A percentile compares a stretch with the other conserved stretches of the same genome.
Conservation (phyloP, 2,888 invertebrate genomes). For the Acronicta aceris region DNA sequence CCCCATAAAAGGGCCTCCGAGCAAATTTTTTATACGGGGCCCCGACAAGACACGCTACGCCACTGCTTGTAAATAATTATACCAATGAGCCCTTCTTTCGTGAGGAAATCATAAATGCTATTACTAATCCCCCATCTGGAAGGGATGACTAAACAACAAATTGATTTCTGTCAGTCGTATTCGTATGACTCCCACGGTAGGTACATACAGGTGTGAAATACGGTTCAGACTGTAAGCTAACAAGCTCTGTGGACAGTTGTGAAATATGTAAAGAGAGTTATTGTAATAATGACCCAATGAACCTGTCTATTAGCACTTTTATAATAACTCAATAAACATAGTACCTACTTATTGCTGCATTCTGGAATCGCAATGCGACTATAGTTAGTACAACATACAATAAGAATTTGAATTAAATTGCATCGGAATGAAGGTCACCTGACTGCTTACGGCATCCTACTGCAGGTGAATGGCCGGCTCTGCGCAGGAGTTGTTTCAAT, state of each 20-base stretch:
- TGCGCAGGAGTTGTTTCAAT: conserved; percentile 49
- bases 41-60: too few species aligned
- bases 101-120: too few species aligned
- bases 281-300: conserved; percentile 2
- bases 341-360: conserved; percentile 5
- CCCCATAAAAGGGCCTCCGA: too few species aligned
- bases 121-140: too few species aligned
- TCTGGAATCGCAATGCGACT: conserved; percentile 29
- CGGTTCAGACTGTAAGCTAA: too few species aligned
- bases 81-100: too few species aligned
- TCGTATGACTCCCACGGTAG: background rate
- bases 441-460: conserved; percentile 58
- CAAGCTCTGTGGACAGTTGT: background rate
- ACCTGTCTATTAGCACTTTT: conserved; percentile 13
- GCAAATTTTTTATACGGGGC: too few species aligned
- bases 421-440: conserved; percentile 58
- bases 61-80: too few species aligned
- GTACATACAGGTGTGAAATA: too few species aligned
- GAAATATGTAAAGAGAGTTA: background rate
- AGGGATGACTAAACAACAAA: background rate
- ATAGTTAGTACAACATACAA: conserved; percentile 33
- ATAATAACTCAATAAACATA: conserved; percentile 12
- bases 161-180: background rate
- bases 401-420: conserved; percentile 53
- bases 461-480: conserved; percentile 60